These are phyloP conservation scores for Cydia fagiglandana DNA, from an alignment of 1,140 invertebrate genomes.

Conservation along the genomic window DNA sequence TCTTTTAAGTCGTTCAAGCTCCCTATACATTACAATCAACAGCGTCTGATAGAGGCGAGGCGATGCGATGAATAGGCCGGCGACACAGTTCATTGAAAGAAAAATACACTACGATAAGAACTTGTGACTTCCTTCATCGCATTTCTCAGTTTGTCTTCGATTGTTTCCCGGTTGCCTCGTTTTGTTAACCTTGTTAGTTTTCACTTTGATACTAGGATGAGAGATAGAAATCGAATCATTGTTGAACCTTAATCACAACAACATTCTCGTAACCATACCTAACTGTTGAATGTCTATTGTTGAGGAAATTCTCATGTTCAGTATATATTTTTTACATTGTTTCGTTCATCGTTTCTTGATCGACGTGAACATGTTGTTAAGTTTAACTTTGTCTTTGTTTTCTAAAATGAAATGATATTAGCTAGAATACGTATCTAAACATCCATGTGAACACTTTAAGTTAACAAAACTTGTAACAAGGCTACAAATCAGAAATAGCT, in stretches of 20 bases:
- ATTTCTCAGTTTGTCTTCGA: constrained; percentile 9
- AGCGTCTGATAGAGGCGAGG: constrained; percentile 8
- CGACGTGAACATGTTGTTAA: neutral
- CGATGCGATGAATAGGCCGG: constrained; percentile 18
- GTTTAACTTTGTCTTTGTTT: neutral
- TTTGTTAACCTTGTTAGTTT: constrained; percentile 22
- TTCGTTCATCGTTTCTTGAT: constrained; percentile 1
- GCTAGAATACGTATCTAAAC: neutral
- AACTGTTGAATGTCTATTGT: constrained; percentile 22
- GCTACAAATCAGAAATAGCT: constrained; percentile 4
- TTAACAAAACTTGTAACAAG: neutral
- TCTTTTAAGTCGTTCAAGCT: constrained; percentile 36
- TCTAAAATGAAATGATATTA: neutral
- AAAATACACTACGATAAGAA: constrained; percentile 15
- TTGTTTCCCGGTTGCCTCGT: constrained; percentile 15
- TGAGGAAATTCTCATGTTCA: constrained; percentile 8
- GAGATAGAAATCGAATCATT: constrained; percentile 27
- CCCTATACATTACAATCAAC: constrained; percentile 49
- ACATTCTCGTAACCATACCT: constrained; percentile 24
- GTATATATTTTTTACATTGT: neutral
- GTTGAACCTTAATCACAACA: constrained; percentile 11
- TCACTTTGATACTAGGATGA: constrained; percentile 22
- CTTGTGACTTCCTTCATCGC: constrained; percentile 3
- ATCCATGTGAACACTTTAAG: neutral
- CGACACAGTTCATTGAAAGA: constrained; percentile 22